A percentile compares a stretch with the other conserved stretches of the same genome.
These are phyloP conservation scores for Drosophila nebulosa DNA, from an alignment of 1,140 invertebrate species.

Conservation along the genomic window DNA sequence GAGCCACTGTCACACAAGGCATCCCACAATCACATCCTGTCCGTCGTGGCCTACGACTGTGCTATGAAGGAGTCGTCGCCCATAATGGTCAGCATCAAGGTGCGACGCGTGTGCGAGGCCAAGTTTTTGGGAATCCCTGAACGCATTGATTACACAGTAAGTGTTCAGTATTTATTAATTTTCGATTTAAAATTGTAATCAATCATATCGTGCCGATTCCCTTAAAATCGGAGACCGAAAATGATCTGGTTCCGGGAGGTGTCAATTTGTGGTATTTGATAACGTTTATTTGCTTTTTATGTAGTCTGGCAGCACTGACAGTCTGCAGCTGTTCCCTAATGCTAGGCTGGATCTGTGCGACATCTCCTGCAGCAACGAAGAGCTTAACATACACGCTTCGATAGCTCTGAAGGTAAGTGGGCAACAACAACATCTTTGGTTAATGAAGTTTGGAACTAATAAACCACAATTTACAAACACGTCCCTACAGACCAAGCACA, in stretches of 20 bases:
- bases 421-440: background rate
- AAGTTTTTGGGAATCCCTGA: conserved; percentile 88
- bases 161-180: conserved; percentile 58
- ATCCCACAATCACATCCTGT: conserved; percentile 97
- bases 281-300: background rate
- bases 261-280: background rate
- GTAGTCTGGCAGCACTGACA: conserved; percentile 65
- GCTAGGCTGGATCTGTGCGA: conserved; percentile 94
- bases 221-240: no score
- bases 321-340: conserved; percentile 88
- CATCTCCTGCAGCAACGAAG: conserved; percentile 87
- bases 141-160: conserved; percentile 94
- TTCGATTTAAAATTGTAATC: background rate
- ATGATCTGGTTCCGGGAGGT: no score
- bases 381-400: conserved; percentile 64
- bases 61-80: conserved; percentile 94
- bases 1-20: conserved; percentile 94
- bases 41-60: conserved; percentile 97
- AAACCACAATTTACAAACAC: background rate
- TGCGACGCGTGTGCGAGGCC: conserved; percentile 82
- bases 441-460: no score
- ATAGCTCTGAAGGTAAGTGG: conserved; percentile 69
- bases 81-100: conserved; percentile 96
- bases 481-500: conserved; percentile 72
- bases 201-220: background rate